A percentile compares a stretch with the other conserved stretches of the same genome.
phyloP scores from a whole-genome alignment of 2,888 invertebrate genomes.

The Ochropacha duplaris region DNA sequence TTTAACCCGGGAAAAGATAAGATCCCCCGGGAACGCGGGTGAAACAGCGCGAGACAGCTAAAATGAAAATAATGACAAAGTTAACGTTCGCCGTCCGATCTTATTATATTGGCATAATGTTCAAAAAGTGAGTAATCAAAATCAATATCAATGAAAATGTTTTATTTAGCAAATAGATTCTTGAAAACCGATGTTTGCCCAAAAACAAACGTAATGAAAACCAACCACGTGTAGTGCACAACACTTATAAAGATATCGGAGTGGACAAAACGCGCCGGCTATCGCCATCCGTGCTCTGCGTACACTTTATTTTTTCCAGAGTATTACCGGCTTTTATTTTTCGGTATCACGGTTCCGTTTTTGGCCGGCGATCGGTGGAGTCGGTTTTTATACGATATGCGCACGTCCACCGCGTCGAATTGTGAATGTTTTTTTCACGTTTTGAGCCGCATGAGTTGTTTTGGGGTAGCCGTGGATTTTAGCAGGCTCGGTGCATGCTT shows the following conservation, averaged over 20 bases:
- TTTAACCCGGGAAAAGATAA: too few relatives aligned
- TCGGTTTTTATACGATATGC: slow-evolving; percentile 78
- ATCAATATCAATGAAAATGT: not conserved
- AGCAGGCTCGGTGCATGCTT: slow-evolving; percentile 64
- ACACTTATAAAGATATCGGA: slow-evolving; percentile 67
- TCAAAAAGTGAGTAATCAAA: not conserved
- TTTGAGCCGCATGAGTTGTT: slow-evolving; percentile 77
- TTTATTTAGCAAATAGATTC: not conserved
- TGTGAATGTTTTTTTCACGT: slow-evolving; percentile 73
- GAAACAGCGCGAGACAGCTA: too few relatives aligned
- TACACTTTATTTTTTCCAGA: slow-evolving; percentile 74
- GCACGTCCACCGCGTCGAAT: slow-evolving; percentile 67
- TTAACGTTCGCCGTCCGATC: too few relatives aligned
- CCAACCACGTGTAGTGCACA: slow-evolving; percentile 16
- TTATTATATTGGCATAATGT: too few relatives aligned
- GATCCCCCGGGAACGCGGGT: too few relatives aligned
- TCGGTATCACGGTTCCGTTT: slow-evolving; percentile 82
- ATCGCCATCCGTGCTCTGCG: slow-evolving; percentile 44
- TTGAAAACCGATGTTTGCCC: slow-evolving; percentile 4
- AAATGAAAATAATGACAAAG: too few relatives aligned
- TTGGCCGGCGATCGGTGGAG: slow-evolving; percentile 76
- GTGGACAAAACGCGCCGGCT: slow-evolving; percentile 45
- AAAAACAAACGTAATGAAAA: slow-evolving; percentile 27
- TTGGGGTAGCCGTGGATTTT: slow-evolving; percentile 76
- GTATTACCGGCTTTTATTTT: slow-evolving; percentile 79